Evolutionary conservation across 1,140 invertebrate species (phyloP).

Genomic region (Agraylea sexmaculata): DNA sequence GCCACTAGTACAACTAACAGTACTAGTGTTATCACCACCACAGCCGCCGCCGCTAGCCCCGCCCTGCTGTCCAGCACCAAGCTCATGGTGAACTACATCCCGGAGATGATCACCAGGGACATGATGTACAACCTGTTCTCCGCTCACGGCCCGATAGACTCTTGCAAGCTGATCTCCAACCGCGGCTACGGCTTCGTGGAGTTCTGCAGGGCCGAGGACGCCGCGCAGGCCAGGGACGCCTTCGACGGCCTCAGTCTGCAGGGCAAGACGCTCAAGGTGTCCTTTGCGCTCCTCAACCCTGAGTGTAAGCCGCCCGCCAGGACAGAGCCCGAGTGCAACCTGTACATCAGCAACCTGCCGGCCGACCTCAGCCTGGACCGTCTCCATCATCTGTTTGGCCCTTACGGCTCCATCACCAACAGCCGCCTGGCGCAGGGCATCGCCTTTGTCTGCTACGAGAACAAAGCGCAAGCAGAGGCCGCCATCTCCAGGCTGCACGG

Average conservation of each 20-base stretch:
- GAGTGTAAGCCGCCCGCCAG: slow-evolving; percentile 38
- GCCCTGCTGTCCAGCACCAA: slow-evolving; percentile 31
- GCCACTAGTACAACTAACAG: background rate
- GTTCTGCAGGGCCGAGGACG: slow-evolving; percentile 38
- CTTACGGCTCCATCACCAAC: slow-evolving; percentile 36
- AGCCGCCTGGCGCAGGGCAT: slow-evolving; percentile 38
- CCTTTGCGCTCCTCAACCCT: slow-evolving; percentile 39
- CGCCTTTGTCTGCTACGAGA: slow-evolving; percentile 39
- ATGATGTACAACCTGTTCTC: slow-evolving; percentile 41
- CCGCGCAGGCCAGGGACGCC: slow-evolving; percentile 36
- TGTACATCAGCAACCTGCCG: slow-evolving; percentile 39
- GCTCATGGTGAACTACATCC: slow-evolving; percentile 43
- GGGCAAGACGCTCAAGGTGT: slow-evolving; percentile 39
- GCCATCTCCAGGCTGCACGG: slow-evolving; percentile 38
- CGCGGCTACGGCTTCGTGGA: slow-evolving; percentile 40
- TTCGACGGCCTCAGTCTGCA: slow-evolving; percentile 40
- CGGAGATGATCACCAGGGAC: slow-evolving; percentile 39
- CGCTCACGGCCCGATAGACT: slow-evolving; percentile 38
- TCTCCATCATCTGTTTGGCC: slow-evolving; percentile 32
- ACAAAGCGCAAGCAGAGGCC: slow-evolving; percentile 33
- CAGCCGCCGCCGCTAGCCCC: background rate
- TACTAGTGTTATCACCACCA: background rate
- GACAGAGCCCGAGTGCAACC: slow-evolving; percentile 37
- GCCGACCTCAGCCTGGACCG: slow-evolving; percentile 37
- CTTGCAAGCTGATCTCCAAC: slow-evolving; percentile 37